These are phyloP conservation scores for Seriola dumerili DNA, from an alignment of 2,113 vertebrate species.

Conservation along the genomic window DNA sequence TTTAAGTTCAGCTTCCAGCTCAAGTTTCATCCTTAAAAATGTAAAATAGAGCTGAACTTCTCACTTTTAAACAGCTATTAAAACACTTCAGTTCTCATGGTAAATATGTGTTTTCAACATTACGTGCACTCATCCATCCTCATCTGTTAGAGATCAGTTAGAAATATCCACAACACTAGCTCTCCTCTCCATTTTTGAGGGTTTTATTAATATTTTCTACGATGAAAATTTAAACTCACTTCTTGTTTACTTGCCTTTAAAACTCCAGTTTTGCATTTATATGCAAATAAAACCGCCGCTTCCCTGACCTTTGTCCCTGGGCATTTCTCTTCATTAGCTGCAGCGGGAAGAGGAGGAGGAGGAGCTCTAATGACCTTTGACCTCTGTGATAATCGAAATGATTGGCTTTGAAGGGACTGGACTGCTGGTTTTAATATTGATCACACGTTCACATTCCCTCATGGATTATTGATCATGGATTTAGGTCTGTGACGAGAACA, in stretches of 20 bases:
- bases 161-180: neutral
- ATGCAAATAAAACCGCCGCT: neutral
- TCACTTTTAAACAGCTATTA: too few species aligned
- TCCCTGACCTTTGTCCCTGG: neutral
- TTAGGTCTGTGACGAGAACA: neutral
- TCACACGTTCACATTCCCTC: slow-evolving; percentile 18
- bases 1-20: neutral
- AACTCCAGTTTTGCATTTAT: neutral
- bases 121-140: neutral
- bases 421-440: slow-evolving; percentile 31
- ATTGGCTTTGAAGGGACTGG: slow-evolving; percentile 15
- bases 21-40: neutral
- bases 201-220: neutral
- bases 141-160: neutral
- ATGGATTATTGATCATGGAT: slow-evolving; percentile 11
- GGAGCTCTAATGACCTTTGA: slow-evolving; percentile 32
- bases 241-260: neutral
- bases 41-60: neutral
- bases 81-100: too few species aligned
- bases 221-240: too few species aligned
- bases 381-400: slow-evolving; percentile 7
- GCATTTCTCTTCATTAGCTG: slow-evolving; percentile 5
- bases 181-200: neutral
- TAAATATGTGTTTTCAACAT: too few species aligned
- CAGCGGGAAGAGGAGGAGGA: neutral